Evolutionary conservation across 2,113 vertebrate species (phyloP), one percentile per base, ranked within the genome.

Genomic region (Oxyura jamaicensis): DNA sequence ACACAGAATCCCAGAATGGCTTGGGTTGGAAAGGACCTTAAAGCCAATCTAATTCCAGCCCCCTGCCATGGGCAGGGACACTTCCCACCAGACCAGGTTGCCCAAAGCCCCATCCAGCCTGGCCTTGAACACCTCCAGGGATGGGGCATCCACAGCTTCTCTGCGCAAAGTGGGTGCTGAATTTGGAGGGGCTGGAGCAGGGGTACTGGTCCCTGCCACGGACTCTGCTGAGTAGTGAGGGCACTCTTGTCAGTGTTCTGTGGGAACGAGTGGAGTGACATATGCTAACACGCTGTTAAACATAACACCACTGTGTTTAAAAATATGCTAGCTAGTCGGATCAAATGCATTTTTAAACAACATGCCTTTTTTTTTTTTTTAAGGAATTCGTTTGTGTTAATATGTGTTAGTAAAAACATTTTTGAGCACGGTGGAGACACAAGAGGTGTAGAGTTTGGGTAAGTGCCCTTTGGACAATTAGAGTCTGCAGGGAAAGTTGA

Each of bases 201-300:
- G 50, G 90, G 93, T n/a, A 93, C 63, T 18, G 1, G 1, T 79
- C 75, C 87, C 75, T 87, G 33, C 81, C 65, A 82, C 75, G 53
- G 78, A 82, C 33, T 83, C 0, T 13, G 69, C 82, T 2, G 10
- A 68, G 74, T 5, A 1, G 71, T 0, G 0, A 73, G 75, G 88
- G 39, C 59, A 90, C 83, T 91, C 83, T 88, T 95, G 88, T 94
- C 95, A 95, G 94, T 88, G 28, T 83, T 83, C 85, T 21, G 75
- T 1, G 1, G 95, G 95, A 96, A 95, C 72, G 56, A 91, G 85
- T 44, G 81, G 95, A 96, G 93, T 94, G 91, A 93, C 91, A 83
- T 79, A 93, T 56, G 93, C 91, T 96, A 96, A 96, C 93, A 58
- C 0, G 33, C 79, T 96, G 90, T 94, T 94, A 96, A 97, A 95